phyloP scores from a whole-genome alignment of 2,888 invertebrate species.

The Pimpla rufipes region DNA sequence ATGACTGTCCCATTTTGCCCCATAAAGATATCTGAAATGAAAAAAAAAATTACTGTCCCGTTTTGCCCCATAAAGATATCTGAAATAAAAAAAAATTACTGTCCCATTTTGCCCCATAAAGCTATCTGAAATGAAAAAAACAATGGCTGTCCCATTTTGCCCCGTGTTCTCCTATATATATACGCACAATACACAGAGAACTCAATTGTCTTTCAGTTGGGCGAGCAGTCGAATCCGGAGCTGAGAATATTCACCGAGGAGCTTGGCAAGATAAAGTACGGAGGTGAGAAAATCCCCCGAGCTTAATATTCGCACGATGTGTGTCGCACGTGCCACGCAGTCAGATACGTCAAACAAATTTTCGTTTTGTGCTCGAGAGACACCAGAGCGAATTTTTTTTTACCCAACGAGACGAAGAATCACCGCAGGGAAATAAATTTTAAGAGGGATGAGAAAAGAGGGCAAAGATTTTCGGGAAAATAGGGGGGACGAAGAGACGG shows the following conservation, averaged over 20 bases:
- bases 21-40: too few species aligned
- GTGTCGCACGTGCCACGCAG: constrained; percentile 5
- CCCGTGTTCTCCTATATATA: too few species aligned
- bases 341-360: not conserved
- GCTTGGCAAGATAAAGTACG: constrained; percentile 95
- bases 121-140: too few species aligned
- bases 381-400: not conserved
- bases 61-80: too few species aligned
- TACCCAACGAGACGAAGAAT: not conserved
- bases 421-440: not conserved
- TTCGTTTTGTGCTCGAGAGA: constrained; percentile 8
- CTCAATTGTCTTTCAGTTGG: constrained; percentile 90
- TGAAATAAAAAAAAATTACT: too few species aligned
- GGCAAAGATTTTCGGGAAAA: not conserved
- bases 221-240: constrained; percentile 96
- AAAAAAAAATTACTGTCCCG: too few species aligned
- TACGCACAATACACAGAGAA: constrained; percentile 10
- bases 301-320: constrained; percentile 39
- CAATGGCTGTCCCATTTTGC: too few species aligned
- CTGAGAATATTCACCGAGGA: constrained; percentile 96
- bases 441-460: not conserved
- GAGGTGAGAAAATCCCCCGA: constrained; percentile 88
- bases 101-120: too few species aligned
- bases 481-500: not conserved
- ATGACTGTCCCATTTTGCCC: too few species aligned